Evolutionary conservation across 2,888 invertebrate species (phyloP).

Genomic region (Drosophila greeni): DNA sequence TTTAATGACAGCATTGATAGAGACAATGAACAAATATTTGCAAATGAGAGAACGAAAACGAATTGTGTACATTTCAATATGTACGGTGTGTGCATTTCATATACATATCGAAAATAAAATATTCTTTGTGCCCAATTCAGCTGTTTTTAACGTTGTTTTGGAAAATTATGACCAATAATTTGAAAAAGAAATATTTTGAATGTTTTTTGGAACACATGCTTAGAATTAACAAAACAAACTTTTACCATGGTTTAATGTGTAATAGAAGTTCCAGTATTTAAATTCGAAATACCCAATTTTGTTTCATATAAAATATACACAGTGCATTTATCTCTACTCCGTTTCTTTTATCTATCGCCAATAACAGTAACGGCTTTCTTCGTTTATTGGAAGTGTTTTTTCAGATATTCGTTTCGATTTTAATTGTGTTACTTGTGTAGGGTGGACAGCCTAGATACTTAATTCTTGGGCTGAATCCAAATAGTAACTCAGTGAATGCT

Average conservation of each 20-base stretch:
- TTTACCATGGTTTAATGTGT: not conserved
- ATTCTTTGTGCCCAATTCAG: too few relatives aligned
- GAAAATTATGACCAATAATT: not conserved
- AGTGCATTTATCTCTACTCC: constrained; percentile 6
- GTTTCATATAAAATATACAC: not conserved
- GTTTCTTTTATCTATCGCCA: not conserved
- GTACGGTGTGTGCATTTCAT: too few relatives aligned
- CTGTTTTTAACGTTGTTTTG: too few relatives aligned
- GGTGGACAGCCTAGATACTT: constrained; percentile 40
- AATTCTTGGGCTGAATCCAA: constrained; percentile 46
- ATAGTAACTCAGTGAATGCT: constrained; percentile 66
- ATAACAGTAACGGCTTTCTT: constrained; percentile 8
- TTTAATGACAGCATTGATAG: not conserved
- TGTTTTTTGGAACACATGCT: not conserved
- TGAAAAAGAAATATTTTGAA: not conserved
- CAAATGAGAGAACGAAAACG: not conserved
- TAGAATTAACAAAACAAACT: not conserved
- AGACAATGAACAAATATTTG: not conserved
- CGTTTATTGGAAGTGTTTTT: constrained; percentile 56
- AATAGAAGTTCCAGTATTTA: not conserved
- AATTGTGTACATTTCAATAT: too few relatives aligned
- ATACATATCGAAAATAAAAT: too few relatives aligned
- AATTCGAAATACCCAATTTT: not conserved
- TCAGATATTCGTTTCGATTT: constrained; percentile 1
- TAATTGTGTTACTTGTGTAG: constrained; percentile 23